Evolutionary conservation across 2,113 vertebrate genomes (phyloP), one percentile per base, ranked within the genome.

Genomic region (Riparia riparia): DNA sequence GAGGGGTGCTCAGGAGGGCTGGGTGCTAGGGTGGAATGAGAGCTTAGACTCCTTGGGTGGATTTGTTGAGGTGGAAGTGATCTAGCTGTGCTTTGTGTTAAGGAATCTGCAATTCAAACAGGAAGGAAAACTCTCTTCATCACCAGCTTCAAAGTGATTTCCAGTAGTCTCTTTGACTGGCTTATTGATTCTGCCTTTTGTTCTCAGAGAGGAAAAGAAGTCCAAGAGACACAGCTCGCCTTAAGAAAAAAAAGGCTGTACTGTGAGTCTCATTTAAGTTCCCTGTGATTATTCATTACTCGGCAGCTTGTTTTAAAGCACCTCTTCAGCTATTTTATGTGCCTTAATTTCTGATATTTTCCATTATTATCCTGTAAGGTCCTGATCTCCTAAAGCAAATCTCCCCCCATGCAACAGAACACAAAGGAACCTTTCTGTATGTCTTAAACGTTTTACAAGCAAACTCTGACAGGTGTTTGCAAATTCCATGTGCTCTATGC

Each of bases 121-220:
- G 82, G 77, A 93, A 77, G 63, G 24, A 88, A 94, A 86, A 94
- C 88, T 95, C 87, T 86, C 87, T 96, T 94, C 64, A 95, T 94
- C 91, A 31, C 42, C 39, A 49, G 63, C 90, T 94, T 96, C 90
- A 88, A 96, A 96, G 82, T 58, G 2, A 44, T 88, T 93, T 95
- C 71, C 68, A 95, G 83, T 61, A 73, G 82, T 72, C 74, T 83
- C 82, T 84, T 44, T 69, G 82, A 88, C 78, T 76, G 58, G 45
- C 69, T 95, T 92, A 91, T 82, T 86, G 88, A 91, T 86, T 95
- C 89, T 95, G 74, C 72, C 79, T 90, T 96, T 96, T 92, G 89
- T 96, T 65, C 92, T 82, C 72, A 49, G 64, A 66, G 65, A 72
- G 44, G 42, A 57, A 84, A 86, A 86, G 60, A 61, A 58, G 32